Conservation (phyloP, 2,888 invertebrate genomes). For the Hydropsyche betteni region DNA sequence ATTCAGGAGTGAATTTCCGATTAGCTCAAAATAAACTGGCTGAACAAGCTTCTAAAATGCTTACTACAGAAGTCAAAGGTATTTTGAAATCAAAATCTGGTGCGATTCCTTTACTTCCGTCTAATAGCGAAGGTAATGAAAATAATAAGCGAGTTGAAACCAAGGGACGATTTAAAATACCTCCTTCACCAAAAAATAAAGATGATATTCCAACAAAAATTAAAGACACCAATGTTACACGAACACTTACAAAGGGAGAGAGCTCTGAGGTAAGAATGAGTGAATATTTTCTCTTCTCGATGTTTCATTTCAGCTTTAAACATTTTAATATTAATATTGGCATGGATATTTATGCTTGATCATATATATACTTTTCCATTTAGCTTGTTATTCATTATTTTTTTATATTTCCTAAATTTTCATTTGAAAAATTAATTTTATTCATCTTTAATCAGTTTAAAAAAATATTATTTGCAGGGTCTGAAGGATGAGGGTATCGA, state of each 20-base stretch:
- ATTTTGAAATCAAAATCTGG: conserved; percentile 66
- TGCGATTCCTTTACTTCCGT: conserved; percentile 60
- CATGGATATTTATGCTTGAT: neutral
- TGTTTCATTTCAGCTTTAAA: neutral
- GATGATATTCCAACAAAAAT: conserved; percentile 21
- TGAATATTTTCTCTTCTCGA: conserved; percentile 18
- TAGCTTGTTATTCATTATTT: neutral
- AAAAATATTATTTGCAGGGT: conserved; percentile 57
- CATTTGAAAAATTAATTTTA: neutral
- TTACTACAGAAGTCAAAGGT: conserved; percentile 66
- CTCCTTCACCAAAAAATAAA: conserved; percentile 16
- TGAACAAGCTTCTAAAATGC: conserved; percentile 67
- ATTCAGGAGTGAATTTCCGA: conserved; percentile 47
- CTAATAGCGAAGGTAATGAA: conserved; percentile 47
- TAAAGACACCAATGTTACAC: conserved; percentile 24
- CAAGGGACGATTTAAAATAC: conserved; percentile 36
- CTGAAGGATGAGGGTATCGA: conserved; percentile 67
- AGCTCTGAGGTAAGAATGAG: conserved; percentile 62
- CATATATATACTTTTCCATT: too few species aligned
- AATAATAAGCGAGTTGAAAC: conserved; percentile 44
- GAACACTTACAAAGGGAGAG: conserved; percentile 62
- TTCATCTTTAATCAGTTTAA: too few species aligned
- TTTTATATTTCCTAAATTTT: neutral
- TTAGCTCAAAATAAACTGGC: conserved; percentile 58
- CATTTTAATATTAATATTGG: neutral